Evolutionary conservation across 2,888 invertebrate genomes (phyloP).

Genomic region (Zootermopsis nevadensis): DNA sequence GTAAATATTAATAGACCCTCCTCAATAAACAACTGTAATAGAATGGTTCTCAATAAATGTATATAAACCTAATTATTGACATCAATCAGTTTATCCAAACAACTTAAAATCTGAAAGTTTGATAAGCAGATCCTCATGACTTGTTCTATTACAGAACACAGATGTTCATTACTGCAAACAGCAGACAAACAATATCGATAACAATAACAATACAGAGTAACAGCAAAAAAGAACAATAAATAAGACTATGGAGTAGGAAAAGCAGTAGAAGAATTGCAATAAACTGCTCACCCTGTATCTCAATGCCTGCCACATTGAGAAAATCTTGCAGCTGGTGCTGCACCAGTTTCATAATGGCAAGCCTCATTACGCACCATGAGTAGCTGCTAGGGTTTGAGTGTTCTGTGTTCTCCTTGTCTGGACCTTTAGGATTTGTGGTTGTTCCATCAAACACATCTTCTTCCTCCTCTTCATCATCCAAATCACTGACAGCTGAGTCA

Average conservation of each 20-base stretch:
- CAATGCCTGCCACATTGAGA: constrained; percentile 88
- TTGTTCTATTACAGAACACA: too few species aligned
- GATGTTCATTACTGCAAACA: too few species aligned
- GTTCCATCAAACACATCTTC: constrained; percentile 80
- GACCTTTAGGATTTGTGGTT: constrained; percentile 40
- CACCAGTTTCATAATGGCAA: constrained; percentile 87
- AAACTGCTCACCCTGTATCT: constrained; percentile 77
- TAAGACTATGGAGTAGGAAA: not conserved
- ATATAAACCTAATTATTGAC: too few species aligned
- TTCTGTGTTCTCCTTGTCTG: constrained; percentile 76
- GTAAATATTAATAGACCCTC: too few species aligned
- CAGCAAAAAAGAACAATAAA: not conserved
- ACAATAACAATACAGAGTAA: constrained; percentile 13
- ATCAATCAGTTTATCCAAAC: too few species aligned
- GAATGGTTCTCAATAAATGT: too few species aligned
- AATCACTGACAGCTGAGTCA: constrained; percentile 82
- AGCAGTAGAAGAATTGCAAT: not conserved
- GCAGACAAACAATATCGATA: not conserved
- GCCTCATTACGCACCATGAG: constrained; percentile 94
- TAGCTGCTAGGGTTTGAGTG: constrained; percentile 95
- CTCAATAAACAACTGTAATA: too few species aligned
- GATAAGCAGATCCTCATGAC: too few species aligned
- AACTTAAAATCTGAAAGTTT: too few species aligned
- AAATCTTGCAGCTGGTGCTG: constrained; percentile 89
- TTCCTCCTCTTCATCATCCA: constrained; percentile 80